Percentiles rank a stretch among this genome's conserved stretches.
phyloP scores from a whole-genome alignment of 2,797 vertebrate species.

The Chiroxiphia lanceolata region DNA sequence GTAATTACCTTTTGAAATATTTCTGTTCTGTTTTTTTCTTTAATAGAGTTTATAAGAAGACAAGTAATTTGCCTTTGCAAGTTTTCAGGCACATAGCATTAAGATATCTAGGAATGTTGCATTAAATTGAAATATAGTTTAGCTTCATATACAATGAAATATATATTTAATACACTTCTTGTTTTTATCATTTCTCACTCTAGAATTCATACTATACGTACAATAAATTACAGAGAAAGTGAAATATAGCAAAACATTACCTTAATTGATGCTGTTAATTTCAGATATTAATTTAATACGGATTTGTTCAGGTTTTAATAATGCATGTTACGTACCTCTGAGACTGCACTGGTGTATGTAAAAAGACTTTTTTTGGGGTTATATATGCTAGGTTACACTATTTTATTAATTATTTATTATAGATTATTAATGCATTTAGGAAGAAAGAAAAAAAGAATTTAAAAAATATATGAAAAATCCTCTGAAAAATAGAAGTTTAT shows the following conservation, averaged over 20 bases:
- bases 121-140: background rate
- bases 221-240: background rate
- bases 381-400: background rate
- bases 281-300: background rate
- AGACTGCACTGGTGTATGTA: background rate
- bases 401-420: background rate
- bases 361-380: background rate
- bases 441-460: background rate
- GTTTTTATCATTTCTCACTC: background rate
- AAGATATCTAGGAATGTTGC: background rate
- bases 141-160: background rate
- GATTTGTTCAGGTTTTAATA: slow-evolving; percentile 30
- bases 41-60: background rate
- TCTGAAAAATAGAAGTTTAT: background rate
- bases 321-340: background rate
- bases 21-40: background rate
- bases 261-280: background rate
- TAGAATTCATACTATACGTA: background rate
- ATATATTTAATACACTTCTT: background rate
- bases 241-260: background rate
- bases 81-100: background rate
- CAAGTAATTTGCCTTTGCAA: background rate
- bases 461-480: background rate
- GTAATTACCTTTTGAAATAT: background rate
- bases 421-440: background rate